Evolutionary conservation across 2,113 vertebrate species (phyloP).

Genomic region (Acrocephalus arundinaceus): DNA sequence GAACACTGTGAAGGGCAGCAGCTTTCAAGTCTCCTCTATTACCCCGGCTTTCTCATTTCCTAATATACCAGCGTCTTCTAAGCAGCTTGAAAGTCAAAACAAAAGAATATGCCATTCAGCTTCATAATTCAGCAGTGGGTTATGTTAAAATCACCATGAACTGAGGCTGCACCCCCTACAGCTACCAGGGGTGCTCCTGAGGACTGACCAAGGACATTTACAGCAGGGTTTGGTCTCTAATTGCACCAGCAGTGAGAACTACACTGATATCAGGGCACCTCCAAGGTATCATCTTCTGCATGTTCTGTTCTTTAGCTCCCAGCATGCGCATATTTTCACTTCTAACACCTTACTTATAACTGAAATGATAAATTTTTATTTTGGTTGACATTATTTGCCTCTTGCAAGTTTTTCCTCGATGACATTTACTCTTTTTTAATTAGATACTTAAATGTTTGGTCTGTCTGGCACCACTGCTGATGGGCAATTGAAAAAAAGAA

Average conservation of each 20-base stretch:
- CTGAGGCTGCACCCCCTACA: not conserved
- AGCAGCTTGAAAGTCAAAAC: not conserved
- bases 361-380: not conserved
- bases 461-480: not conserved
- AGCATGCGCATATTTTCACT: not conserved
- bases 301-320: not conserved
- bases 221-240: not conserved
- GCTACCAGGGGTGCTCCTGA: not conserved
- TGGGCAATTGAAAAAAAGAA: not conserved
- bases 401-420: not conserved
- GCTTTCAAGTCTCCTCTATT: not conserved
- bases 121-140: not conserved
- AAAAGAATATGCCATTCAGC: accelerated
- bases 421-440: conserved; percentile 11
- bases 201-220: not conserved
- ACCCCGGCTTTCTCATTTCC: not conserved
- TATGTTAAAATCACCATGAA: not conserved
- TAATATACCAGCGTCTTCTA: not conserved
- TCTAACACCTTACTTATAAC: not conserved
- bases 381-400: not conserved
- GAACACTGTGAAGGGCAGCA: not conserved
- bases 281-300: not conserved
- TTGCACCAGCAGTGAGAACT: not conserved
- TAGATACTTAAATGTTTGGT: not conserved
- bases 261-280: not conserved